Evolutionary conservation across 2,888 invertebrate genomes (phyloP), one percentile per base, ranked within the genome.

Genomic region (Drosophila pegasa): DNA sequence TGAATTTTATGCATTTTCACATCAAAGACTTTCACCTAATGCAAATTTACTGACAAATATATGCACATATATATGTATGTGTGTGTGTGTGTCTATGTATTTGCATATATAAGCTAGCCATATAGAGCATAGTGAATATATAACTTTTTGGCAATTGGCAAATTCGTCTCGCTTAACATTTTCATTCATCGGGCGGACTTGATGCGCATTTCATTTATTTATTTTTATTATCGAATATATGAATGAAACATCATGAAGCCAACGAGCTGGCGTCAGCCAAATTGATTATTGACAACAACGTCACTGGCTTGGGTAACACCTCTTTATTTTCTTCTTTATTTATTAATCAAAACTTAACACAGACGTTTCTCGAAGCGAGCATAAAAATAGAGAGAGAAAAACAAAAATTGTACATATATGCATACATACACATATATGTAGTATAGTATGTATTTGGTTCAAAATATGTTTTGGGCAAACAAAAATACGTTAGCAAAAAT

Each of bases 211-310:
- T 67, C 37, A 51, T 78, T 72, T 68, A 78, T 75, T 72, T 79
- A 56, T 56, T 59, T 65, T 54, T 59, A 57, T 60, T 68, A 65
- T 75, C 74, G 65, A 69, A 75, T 66, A 72, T 64, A 70, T 75
- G 78, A 78, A 88, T 83, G 83, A 83, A 87, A 72, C 69, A 55
- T 71, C 61, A 55, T 63, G 65, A 60, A 55, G 47, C 60, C 61
- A 75, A 64, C 57, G 55, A 54, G 52, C 29, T 64, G 73, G 63
- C 62, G 43, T 45, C 25, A 72, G 43, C 54, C 41, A 57, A 80
- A 82, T 79, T 76, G 74, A 83, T 86, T 88, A 86, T 82, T 68
- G 63, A 83, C 64, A 71, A 52, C 41, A 76, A 71, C 72, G 75
- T 71, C 77, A 76, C 60, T 63, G 59, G 43, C 27, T 45, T 27